Conservation (phyloP, 2,888 invertebrate species). For the Gnatocerus cornutus region DNA sequence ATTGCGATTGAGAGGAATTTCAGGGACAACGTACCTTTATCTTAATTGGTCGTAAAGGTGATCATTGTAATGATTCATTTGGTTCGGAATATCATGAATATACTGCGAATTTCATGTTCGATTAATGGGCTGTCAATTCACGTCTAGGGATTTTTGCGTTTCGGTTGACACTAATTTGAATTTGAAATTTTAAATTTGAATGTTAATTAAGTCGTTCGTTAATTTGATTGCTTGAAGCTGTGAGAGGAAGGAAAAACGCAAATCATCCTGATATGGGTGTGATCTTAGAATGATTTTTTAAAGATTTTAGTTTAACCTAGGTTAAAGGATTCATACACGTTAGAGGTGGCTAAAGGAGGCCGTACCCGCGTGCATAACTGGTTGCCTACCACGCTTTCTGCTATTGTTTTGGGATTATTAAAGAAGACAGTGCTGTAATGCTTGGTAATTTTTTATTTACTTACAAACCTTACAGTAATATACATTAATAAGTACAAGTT, state of each 20-base stretch:
- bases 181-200: neutral
- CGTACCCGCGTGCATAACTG: too few species aligned
- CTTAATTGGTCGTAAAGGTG: conserved; percentile 1
- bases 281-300: too few species aligned
- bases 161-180: neutral
- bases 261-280: too few species aligned
- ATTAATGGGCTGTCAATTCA: conserved; percentile 13
- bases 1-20: neutral
- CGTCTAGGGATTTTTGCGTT: neutral
- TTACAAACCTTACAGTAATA: conserved; percentile 52
- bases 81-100: conserved; percentile 18
- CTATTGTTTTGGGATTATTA: too few species aligned
- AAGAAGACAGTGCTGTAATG: conserved; percentile 19
- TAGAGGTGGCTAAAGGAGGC: too few species aligned
- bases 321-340: too few species aligned
- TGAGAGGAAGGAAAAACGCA: too few species aligned
- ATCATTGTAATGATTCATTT: conserved; percentile 9
- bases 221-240: too few species aligned
- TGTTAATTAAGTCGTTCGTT: too few species aligned
- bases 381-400: too few species aligned
- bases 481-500: conserved; percentile 61
- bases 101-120: conserved; percentile 28
- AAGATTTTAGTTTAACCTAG: too few species aligned
- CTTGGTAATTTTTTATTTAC: conserved; percentile 44
- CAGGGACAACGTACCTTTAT: conserved; percentile 1